Evolutionary conservation across 2,113 vertebrate genomes (phyloP), one percentile per base, ranked within the genome.

Genomic region (Periophthalmodon schlosseri): DNA sequence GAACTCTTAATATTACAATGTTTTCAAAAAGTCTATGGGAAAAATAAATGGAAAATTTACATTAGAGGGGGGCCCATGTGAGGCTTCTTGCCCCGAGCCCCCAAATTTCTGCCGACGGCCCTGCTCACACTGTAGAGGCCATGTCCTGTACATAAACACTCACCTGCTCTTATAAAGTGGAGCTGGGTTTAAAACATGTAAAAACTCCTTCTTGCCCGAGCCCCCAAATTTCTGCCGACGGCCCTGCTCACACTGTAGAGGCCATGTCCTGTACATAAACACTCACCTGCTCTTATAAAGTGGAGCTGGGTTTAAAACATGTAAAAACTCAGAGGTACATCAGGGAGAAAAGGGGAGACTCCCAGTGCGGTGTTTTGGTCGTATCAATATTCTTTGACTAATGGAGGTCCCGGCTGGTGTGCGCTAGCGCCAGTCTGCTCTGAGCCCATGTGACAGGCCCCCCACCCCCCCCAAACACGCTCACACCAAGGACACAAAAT

Each of bases 361-460:
- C 81, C 73, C 82, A 92, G 90, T 89, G 87, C 86, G 87, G 86
- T 87, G 89, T 95, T 95, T 95, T 92, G 91, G 92, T 91, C 93
- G 89, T 96, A 96, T 97, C 95, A 95, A 96, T 96, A 96, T 96
- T 95, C 94, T 95, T 94, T 95, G 96, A 96, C 96, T 96, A 95
- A 93, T 92, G 95, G 95, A 91, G 94, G 94, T 95, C 91, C 87
- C 87, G 88, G 92, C 92, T 94, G 92, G 91, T 92, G 87, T 76
- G 84, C 52, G 10, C 39, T 44, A 56, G 20, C n/a, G n/a, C 91
- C 89, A 91, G 93, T 94, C 94, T 92, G 88, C 71, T 82, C 90
- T 94, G 95, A 95, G 93, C 81, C 10, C 87, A 95, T 94, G 93
- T 94, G 93, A 95, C 93, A 95, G 93, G 88, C 89, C 93, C 94